Percentiles rank a stretch among this genome's conserved stretches.
These are phyloP conservation scores for Eulemur macaco DNA, from an alignment of 2,113 vertebrate genomes.

Conservation along the genomic window DNA sequence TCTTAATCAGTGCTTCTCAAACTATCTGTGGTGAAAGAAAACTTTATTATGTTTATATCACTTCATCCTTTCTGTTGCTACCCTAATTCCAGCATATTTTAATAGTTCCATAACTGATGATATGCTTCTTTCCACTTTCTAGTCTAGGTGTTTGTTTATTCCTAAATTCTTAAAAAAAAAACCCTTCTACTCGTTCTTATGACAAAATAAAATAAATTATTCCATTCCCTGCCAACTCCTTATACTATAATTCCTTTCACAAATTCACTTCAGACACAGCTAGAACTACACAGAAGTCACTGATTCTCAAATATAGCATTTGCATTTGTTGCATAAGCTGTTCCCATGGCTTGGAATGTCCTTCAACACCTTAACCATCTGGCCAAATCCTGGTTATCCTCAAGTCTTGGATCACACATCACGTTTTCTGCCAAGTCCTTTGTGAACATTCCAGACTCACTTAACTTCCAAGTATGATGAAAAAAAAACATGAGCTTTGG, in stretches of 20 bases:
- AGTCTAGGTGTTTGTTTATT: neutral
- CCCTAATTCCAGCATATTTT: neutral
- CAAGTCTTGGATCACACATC: neutral
- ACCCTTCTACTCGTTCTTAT: neutral
- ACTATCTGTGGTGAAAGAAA: neutral
- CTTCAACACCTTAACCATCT: neutral
- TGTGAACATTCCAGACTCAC: neutral
- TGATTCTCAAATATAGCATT: neutral
- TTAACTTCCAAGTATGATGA: neutral
- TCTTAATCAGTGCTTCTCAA: neutral
- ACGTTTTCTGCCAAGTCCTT: neutral
- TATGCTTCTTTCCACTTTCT: neutral
- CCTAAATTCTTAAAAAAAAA: neutral
- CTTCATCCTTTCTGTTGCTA: neutral
- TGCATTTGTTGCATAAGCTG: neutral
- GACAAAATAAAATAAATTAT: neutral
- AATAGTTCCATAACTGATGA: neutral
- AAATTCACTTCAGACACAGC: neutral
- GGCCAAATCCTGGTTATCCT: neutral
- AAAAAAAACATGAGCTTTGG: neutral
- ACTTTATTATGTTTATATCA: neutral
- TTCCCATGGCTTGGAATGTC: neutral
- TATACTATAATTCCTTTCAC: neutral
- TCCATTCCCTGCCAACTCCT: neutral
- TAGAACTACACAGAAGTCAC: neutral